These are phyloP conservation scores for Argyresthia albistria DNA, from an alignment of 2,888 invertebrate species.

Conservation along the genomic window DNA sequence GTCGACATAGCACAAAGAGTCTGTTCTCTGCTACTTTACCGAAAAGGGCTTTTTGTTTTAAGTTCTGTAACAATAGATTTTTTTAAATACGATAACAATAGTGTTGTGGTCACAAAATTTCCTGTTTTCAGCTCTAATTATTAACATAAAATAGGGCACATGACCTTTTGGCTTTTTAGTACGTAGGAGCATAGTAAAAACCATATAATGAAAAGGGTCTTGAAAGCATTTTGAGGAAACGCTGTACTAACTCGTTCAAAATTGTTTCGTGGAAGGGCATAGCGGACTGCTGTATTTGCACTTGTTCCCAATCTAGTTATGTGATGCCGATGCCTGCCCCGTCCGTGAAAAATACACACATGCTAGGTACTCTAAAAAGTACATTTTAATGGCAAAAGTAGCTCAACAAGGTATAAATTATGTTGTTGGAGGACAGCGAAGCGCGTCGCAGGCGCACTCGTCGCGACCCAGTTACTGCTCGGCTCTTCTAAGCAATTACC, in stretches of 20 bases:
- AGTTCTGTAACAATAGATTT: background rate
- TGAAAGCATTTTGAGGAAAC: too few species aligned
- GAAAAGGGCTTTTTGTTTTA: background rate
- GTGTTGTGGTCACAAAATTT: background rate
- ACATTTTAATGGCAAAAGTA: background rate
- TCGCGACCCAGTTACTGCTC: constrained; percentile 11
- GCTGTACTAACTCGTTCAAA: too few species aligned
- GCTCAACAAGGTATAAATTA: background rate
- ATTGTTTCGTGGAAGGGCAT: too few species aligned
- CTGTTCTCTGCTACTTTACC: background rate
- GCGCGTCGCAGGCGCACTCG: constrained; percentile 6
- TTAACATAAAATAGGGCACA: background rate
- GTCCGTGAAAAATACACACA: too few species aligned
- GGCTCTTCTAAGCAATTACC: constrained; percentile 13
- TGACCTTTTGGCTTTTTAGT: background rate
- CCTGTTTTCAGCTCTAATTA: background rate
- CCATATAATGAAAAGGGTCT: too few species aligned
- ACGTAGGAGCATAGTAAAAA: too few species aligned
- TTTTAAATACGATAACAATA: background rate
- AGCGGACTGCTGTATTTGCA: too few species aligned
- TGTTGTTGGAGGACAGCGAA: constrained; percentile 5
- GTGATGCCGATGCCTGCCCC: too few species aligned
- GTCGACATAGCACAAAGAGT: background rate
- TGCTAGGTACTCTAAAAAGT: too few species aligned
- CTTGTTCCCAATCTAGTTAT: too few species aligned